Evolutionary conservation across 2,888 invertebrate species (phyloP), one percentile per base, ranked within the genome.

Genomic region (Tachina lurida): DNA sequence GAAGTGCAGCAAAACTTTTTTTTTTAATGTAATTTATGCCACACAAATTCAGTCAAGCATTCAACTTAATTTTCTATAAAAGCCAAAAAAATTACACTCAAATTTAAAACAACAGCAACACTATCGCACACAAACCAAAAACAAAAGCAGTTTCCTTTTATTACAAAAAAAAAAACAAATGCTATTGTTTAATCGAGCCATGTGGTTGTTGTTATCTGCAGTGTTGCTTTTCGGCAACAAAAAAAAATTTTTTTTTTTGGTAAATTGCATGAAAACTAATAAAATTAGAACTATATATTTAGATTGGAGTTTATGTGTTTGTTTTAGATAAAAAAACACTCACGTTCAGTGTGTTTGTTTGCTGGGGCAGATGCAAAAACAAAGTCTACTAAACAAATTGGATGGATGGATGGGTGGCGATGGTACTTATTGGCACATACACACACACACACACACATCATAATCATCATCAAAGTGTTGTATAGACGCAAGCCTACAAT

Each of bases 1-100:
- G 58, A 52, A 74, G 19, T 45, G 52, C 52, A 54, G 43, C 56
- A 63, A 71, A 71, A 54, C 10, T 41, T 62, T 71, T 52, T 31
- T 31, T 54, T 67, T 60, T 63, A 75, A 65, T 67, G 71, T 73
- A 84, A 78, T 78, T 84, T 84, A 84, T 74, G 83, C 83, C 77
- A 73, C 77, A 73, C 13, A 81, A 73, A 67, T 78, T 56, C 77
- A 84, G 67, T 67, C 77, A 67, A 84, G 73, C 83, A 62, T 78
- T 78, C 13, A 78, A 78, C 81, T 75, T n/a, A 75, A 81, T 81
- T 81, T 75, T 54, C 81, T 13, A 75, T 45, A 67, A 74, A 60
- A 43, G 58, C n/a, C 52, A 58, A 54, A 54, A 54, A 76, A 43
- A 65, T 17, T 63, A 22, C n/a, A 68, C 56, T 67, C 39, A 19